A percentile compares a stretch with the other conserved stretches of the same genome.
These are phyloP conservation scores for Spea hammondii DNA, from an alignment of 2,797 vertebrate species.

Conservation along the genomic window DNA sequence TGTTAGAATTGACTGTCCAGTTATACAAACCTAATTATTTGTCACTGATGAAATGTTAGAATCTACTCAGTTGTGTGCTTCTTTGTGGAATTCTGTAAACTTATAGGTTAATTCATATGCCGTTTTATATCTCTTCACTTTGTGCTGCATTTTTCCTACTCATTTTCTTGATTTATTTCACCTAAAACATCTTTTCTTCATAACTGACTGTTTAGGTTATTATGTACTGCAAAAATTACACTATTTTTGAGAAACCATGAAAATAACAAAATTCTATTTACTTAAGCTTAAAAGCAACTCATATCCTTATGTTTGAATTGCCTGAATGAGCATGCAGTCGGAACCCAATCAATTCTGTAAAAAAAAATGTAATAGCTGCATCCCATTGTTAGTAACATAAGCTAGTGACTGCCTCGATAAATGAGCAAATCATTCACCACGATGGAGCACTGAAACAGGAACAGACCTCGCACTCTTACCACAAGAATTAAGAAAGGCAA, in stretches of 20 bases:
- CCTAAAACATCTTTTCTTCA: background rate
- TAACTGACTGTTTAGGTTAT: background rate
- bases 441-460: no score
- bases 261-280: background rate
- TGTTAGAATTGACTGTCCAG: no score
- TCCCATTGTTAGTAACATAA: constrained; percentile 10
- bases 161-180: no score
- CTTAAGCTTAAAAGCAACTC: background rate
- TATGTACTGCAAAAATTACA: background rate
- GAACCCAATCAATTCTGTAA: constrained; percentile 8
- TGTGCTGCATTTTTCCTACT: no score
- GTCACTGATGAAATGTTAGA: no score
- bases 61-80: no score
- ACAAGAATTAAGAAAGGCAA: no score
- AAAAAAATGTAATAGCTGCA: constrained; percentile 9
- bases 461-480: no score
- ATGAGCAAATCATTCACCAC: constrained; percentile 2
- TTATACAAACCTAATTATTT: no score
- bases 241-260: background rate
- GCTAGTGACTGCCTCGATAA: constrained; percentile 1
- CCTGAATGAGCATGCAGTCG: constrained; percentile 3
- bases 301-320: background rate
- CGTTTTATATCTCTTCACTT: no score
- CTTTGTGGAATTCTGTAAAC: no score
- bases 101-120: no score